A percentile compares a stretch with the other conserved stretches of the same genome.
These are phyloP conservation scores for Poeciliopsis retropinna DNA, from an alignment of 2,113 vertebrate species.

Conservation along the genomic window DNA sequence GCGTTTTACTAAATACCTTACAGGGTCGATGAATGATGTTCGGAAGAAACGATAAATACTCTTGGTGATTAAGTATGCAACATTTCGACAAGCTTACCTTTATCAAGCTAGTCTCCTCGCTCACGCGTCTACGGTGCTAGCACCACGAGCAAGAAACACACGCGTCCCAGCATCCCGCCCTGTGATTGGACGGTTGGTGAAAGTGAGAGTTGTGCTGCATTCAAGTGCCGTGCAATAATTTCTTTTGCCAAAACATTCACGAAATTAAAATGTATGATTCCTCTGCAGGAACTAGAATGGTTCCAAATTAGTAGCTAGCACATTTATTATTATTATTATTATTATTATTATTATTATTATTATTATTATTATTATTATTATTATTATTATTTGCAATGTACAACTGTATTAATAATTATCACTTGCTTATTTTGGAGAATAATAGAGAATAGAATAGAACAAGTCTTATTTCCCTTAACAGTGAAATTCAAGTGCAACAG, in stretches of 20 bases:
- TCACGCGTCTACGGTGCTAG: conserved; percentile 59
- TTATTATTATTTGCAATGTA: no score
- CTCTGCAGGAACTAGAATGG: no score
- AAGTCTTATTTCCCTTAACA: no score
- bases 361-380: no score
- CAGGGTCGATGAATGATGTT: accelerated
- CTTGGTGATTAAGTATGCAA: neutral
- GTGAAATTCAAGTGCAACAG: no score
- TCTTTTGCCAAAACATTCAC: neutral
- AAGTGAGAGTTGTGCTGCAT: conserved; percentile 35
- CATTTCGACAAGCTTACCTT: conserved; percentile 48
- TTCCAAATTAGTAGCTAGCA: no score
- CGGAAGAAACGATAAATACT: neutral
- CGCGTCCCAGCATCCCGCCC: conserved; percentile 20
- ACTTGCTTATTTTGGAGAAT: no score
- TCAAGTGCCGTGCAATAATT: conserved; percentile 28
- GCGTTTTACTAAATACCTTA: neutral
- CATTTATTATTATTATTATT: no score
- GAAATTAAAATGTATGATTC: no score
- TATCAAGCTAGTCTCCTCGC: conserved; percentile 47
- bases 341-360: no score
- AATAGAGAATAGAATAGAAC: no score
- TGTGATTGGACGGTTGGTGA: conserved; percentile 52
- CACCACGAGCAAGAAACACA: conserved; percentile 41
- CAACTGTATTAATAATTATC: neutral